phyloP scores from a whole-genome alignment of 2,797 vertebrate genomes.

The Epinephelus malabaricus region DNA sequence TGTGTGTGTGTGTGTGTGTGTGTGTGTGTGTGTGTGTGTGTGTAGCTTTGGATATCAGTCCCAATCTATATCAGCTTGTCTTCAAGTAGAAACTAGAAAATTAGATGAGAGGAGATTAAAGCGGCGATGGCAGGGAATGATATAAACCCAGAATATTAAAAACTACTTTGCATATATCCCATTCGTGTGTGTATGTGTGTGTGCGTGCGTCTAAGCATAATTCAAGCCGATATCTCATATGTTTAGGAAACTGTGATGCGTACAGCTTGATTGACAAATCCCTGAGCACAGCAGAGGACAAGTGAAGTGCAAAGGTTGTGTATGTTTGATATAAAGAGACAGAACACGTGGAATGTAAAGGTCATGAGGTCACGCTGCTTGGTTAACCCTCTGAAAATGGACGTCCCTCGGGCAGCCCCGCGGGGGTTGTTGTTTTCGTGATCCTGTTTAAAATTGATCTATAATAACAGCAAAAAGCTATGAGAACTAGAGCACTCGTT shows the following conservation, averaged over 20 bases:
- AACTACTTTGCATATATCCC: background rate
- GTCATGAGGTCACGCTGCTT: background rate
- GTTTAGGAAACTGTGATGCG: background rate
- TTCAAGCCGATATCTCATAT: background rate
- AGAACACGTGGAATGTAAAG: background rate
- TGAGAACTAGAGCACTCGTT: too few relatives aligned
- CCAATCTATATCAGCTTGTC: constrained; percentile 28
- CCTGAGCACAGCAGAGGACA: background rate
- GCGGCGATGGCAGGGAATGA: background rate
- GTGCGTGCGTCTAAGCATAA: background rate
- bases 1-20: background rate
- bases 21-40: background rate
- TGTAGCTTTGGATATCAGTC: constrained; percentile 15
- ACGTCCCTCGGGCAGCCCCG: too few relatives aligned
- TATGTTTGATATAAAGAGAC: background rate
- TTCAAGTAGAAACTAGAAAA: constrained; percentile 22
- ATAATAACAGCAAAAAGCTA: too few relatives aligned
- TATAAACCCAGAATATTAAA: background rate
- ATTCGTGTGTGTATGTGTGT: background rate
- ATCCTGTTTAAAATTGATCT: too few relatives aligned
- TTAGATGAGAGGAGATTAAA: constrained; percentile 37
- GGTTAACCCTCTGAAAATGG: background rate
- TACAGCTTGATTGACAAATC: background rate
- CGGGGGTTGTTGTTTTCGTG: too few relatives aligned
- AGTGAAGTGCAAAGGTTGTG: background rate